Evolutionary conservation across 2,888 invertebrate genomes (phyloP).

Genomic region (Thyatira batis): DNA sequence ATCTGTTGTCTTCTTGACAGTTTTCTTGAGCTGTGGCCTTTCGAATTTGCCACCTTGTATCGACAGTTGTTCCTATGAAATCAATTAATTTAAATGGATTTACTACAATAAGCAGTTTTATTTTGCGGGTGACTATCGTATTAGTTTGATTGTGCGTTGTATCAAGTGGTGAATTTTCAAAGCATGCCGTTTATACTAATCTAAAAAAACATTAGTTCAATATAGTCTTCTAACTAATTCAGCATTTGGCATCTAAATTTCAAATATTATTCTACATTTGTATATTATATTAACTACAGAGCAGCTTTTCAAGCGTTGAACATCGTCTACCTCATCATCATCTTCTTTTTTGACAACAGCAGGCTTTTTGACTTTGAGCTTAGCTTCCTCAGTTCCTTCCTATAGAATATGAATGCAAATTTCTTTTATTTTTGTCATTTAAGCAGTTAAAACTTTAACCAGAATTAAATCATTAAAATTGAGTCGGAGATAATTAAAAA

Average conservation of each 20-base stretch:
- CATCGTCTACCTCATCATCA: conserved; percentile 65
- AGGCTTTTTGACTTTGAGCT: conserved; percentile 77
- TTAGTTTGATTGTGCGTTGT: conserved; percentile 57
- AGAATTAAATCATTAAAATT: not conserved
- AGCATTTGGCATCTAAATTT: conserved; percentile 34
- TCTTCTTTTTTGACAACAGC: conserved; percentile 72
- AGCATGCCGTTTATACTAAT: conserved; percentile 43
- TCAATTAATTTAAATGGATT: conserved; percentile 52
- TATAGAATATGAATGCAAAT: conserved; percentile 37
- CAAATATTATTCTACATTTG: conserved; percentile 22
- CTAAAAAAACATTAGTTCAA: conserved; percentile 44
- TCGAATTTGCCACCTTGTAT: conserved; percentile 77
- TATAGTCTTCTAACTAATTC: conserved; percentile 60
- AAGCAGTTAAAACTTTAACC: not conserved
- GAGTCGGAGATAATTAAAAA: conserved; percentile 65
- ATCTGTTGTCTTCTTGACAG: conserved; percentile 64
- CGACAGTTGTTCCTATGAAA: conserved; percentile 71
- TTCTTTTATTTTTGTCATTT: conserved; percentile 7
- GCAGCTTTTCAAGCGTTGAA: conserved; percentile 25
- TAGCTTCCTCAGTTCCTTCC: conserved; percentile 74
- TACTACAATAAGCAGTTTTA: conserved; percentile 40
- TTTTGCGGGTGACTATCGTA: conserved; percentile 41
- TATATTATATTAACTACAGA: conserved; percentile 30
- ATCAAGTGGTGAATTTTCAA: conserved; percentile 20
- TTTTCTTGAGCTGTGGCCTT: conserved; percentile 76